A percentile compares a stretch with the other conserved stretches of the same genome.
These are phyloP conservation scores for Hecatera dysodea DNA, from an alignment of 2,888 invertebrate species.

Conservation along the genomic window DNA sequence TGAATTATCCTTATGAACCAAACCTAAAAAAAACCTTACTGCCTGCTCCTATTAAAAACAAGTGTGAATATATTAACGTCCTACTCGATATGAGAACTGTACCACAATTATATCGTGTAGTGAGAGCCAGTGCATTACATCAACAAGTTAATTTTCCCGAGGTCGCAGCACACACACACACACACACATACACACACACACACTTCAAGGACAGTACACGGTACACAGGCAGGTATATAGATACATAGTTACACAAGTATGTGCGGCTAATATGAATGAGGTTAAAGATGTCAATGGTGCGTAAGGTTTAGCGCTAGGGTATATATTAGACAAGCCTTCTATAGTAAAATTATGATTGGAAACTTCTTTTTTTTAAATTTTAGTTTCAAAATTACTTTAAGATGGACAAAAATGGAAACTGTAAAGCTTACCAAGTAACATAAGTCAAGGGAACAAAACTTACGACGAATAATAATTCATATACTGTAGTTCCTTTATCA, in stretches of 20 bases:
- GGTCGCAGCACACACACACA: conserved; percentile 14
- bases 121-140: conserved; percentile 15
- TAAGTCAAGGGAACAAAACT: too few relatives aligned
- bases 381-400: too few relatives aligned
- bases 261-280: conserved; percentile 34
- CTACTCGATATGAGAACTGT: background rate
- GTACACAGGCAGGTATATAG: background rate
- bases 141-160: conserved; percentile 36
- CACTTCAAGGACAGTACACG: background rate
- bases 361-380: too few relatives aligned
- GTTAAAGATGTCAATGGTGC: conserved; percentile 48
- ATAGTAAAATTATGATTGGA: too few relatives aligned
- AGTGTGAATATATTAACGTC: background rate
- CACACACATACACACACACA: background rate
- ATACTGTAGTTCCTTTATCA: too few relatives aligned
- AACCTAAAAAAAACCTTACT: too few relatives aligned
- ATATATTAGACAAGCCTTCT: background rate
- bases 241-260: conserved; percentile 5
- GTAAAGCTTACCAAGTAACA: too few relatives aligned
- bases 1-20: too few relatives aligned
- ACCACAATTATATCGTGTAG: background rate
- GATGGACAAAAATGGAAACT: too few relatives aligned
- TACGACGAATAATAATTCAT: too few relatives aligned
- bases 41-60: too few relatives aligned
- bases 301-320: conserved; percentile 16